Percentiles rank a stretch among this genome's conserved stretches.
Conservation (phyloP, 2,888 invertebrate species). For the Melanophora roralis region DNA sequence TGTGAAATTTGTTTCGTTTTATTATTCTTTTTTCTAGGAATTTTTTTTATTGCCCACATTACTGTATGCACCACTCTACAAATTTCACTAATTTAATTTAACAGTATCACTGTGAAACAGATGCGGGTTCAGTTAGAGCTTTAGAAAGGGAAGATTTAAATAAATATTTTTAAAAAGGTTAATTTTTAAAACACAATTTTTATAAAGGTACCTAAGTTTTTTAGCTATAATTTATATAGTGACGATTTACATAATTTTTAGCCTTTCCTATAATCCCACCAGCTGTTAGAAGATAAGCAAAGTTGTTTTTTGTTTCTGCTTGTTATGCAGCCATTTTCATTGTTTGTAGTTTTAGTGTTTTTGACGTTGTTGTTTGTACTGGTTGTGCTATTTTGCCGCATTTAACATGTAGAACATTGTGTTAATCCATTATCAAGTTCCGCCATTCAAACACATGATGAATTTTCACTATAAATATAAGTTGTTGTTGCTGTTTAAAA, state of each 20-base stretch:
- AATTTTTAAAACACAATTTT: too few species aligned
- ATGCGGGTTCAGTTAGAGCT: too few species aligned
- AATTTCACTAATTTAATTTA: slow-evolving; percentile 30
- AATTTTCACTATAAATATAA: slow-evolving; percentile 38
- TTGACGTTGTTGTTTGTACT: not conserved
- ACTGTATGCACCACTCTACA: not conserved
- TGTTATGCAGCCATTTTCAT: too few species aligned
- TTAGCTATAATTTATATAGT: too few species aligned
- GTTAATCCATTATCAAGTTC: slow-evolving; percentile 45
- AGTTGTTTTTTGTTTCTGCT: not conserved
- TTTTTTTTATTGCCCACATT: not conserved
- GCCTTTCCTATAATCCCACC: too few species aligned
- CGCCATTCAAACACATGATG: slow-evolving; percentile 35
- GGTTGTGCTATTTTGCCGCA: not conserved
- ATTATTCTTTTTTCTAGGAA: not conserved
- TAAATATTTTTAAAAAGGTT: too few species aligned
- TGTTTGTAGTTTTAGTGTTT: not conserved
- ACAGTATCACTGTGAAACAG: not conserved
- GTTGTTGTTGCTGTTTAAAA: slow-evolving; percentile 3
- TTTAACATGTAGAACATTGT: slow-evolving; percentile 33
- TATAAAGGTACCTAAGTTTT: too few species aligned
- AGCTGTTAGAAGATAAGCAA: slow-evolving; percentile 11
- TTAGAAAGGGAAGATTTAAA: too few species aligned
- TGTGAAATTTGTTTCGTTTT: not conserved
- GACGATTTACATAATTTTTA: too few species aligned